Percentiles rank a stretch among this genome's conserved stretches.
These are phyloP conservation scores for Crambe crambe DNA, from an alignment of 37 sponge, comb jelly and placozoan genomes.

Conservation along the genomic window DNA sequence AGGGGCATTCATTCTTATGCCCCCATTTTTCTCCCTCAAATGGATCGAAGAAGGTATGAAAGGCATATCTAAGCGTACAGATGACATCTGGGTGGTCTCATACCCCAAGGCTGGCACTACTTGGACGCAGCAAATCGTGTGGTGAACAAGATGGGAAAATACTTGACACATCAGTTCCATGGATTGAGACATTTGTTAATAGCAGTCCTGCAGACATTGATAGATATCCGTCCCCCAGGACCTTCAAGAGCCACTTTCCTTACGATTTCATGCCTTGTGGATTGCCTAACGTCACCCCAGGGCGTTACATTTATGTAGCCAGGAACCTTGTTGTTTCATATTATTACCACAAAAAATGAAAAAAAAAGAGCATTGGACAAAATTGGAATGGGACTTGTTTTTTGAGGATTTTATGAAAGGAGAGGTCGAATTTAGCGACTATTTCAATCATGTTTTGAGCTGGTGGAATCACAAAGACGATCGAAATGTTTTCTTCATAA, in stretches of 20 bases:
- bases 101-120: constrained; percentile 41
- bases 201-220: background rate
- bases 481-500: constrained; percentile 46
- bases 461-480: constrained; percentile 57
- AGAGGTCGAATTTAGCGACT: constrained; percentile 38
- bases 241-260: constrained; percentile 67
- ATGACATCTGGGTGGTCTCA: constrained; percentile 24
- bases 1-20: background rate
- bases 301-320: constrained; percentile 65
- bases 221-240: constrained; percentile 22
- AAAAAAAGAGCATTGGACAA: too few species aligned
- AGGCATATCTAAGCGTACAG: background rate
- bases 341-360: background rate
- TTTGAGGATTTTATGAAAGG: constrained; percentile 6
- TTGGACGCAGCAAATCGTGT: constrained; percentile 37
- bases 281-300: constrained; percentile 27
- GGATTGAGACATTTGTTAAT: background rate
- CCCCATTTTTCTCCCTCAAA: background rate
- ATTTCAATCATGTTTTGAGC: constrained; percentile 57
- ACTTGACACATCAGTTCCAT: background rate
- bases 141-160: background rate
- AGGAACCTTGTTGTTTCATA: constrained; percentile 67
- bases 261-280: constrained; percentile 55
- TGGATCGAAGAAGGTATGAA: background rate
- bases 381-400: background rate